Percentiles rank a stretch among this genome's conserved stretches.
Conservation (phyloP, 2,113 vertebrate species). For the Aegithalos caudatus region DNA sequence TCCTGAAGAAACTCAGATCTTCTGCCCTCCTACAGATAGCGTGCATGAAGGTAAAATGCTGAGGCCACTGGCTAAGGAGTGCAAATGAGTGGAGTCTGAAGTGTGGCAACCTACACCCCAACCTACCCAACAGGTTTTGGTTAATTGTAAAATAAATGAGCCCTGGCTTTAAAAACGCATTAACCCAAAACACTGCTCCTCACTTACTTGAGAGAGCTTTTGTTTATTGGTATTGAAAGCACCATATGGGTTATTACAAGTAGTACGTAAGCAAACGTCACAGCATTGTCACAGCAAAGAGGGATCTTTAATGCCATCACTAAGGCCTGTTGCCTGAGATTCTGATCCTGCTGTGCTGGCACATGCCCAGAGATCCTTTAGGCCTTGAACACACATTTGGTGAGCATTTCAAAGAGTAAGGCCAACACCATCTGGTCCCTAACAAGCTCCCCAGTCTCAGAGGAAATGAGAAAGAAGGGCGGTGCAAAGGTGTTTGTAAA, state of each 20-base stretch:
- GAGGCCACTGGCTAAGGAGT: not conserved
- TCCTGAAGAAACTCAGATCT: not conserved
- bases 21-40: not conserved
- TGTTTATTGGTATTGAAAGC: constrained; percentile 49
- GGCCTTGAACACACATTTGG: not conserved
- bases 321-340: not conserved
- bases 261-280: constrained; percentile 8
- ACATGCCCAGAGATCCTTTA: not conserved
- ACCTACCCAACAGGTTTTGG: constrained; percentile 23
- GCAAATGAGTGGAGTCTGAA: not conserved
- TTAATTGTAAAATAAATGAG: constrained; percentile 41
- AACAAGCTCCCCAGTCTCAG: not conserved
- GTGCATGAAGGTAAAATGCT: not conserved
- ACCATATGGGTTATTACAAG: not conserved
- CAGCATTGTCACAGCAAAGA: constrained; percentile 46
- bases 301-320: constrained; percentile 5
- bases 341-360: not conserved
- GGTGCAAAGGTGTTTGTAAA: not conserved
- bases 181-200: constrained; percentile 4
- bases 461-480: not conserved
- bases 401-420: not conserved
- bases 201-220: not conserved
- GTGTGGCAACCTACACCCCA: not conserved
- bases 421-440: not conserved
- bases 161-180: not conserved